Evolutionary conservation across 2,113 vertebrate species (phyloP).

Genomic region (Thinocorus orbignyianus): DNA sequence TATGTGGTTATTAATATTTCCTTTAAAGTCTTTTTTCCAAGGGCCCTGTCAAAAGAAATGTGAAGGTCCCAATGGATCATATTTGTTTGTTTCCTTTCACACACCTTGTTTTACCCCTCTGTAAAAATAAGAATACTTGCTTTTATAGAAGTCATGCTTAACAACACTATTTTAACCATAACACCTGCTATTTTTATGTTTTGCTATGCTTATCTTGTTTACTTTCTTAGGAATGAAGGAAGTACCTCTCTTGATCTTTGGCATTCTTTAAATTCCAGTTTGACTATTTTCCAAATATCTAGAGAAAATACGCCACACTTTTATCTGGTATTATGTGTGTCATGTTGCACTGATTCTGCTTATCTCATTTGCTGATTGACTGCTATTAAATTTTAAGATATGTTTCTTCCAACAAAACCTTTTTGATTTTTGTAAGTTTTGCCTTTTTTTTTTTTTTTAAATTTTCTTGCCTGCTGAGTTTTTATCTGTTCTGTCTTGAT

Average conservation of each 20-base stretch:
- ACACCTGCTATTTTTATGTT: not conserved
- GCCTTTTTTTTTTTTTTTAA: not conserved
- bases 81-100: not conserved
- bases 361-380: not conserved
- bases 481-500: not conserved
- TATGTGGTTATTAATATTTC: not conserved
- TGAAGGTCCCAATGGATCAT: not conserved
- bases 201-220: not conserved
- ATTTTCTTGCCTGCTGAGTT: not conserved
- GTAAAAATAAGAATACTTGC: not conserved
- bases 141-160: not conserved
- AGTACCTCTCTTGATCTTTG: not conserved
- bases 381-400: not conserved
- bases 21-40: not conserved
- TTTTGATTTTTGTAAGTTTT: not conserved
- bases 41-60: not conserved
- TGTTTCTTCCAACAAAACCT: not conserved
- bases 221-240: not conserved
- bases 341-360: not conserved
- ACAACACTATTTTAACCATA: not conserved
- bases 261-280: not conserved
- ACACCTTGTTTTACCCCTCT: not conserved
- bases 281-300: not conserved
- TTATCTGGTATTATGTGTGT: not conserved
- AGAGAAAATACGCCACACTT: not conserved